phyloP scores from a whole-genome alignment of 1,140 invertebrate species.

The Micrasema longulum region DNA sequence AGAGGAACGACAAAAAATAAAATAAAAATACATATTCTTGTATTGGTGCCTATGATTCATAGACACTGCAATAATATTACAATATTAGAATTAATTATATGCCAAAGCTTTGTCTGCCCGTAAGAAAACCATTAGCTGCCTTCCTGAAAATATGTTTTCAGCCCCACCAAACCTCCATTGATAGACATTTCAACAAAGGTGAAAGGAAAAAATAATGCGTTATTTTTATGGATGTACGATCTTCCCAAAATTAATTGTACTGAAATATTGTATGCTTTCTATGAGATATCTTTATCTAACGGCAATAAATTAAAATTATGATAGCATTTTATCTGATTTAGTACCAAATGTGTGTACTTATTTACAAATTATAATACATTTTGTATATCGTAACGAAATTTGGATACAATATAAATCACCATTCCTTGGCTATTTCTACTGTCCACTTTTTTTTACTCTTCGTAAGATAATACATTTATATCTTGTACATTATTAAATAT shows the following conservation, averaged over 20 bases:
- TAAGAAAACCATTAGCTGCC: slow-evolving; percentile 38
- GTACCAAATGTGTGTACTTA: no score
- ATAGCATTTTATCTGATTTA: not conserved
- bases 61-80: no score
- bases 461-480: no score
- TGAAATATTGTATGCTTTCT: not conserved
- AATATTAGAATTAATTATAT: no score
- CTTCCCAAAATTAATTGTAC: slow-evolving; percentile 1
- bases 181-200: not conserved
- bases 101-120: slow-evolving; percentile 32
- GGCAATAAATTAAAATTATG: not conserved
- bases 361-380: no score
- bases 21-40: no score
- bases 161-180: slow-evolving; percentile 15
- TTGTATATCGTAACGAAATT: no score
- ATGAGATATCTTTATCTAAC: not conserved
- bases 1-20: no score
- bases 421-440: no score
- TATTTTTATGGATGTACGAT: not conserved
- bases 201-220: not conserved
- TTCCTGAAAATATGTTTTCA: slow-evolving; percentile 35
- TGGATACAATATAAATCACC: no score
- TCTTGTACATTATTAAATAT: not conserved
- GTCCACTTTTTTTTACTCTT: no score
- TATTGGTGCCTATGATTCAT: no score